A percentile compares a stretch with the other conserved stretches of the same genome.
Conservation (phyloP, 2,113 vertebrate species). For the Tragelaphus scriptus region DNA sequence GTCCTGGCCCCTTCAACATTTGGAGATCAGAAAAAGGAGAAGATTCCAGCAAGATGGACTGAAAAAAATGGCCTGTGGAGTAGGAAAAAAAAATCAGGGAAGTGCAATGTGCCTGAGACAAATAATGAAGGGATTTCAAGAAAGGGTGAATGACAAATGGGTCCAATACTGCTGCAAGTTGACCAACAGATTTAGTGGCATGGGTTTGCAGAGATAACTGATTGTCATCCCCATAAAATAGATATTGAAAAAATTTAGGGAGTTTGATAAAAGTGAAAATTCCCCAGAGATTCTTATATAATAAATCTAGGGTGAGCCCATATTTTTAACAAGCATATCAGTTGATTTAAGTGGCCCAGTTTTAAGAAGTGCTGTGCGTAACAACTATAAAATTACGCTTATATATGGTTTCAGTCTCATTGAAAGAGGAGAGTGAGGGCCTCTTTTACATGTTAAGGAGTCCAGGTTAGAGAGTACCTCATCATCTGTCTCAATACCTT, state of each 20-base stretch:
- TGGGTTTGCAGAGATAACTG: background rate
- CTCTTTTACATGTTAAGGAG: background rate
- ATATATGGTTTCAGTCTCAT: background rate
- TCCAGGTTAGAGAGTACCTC: background rate
- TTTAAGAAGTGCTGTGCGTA: background rate
- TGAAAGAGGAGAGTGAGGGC: background rate
- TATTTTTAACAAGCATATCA: background rate
- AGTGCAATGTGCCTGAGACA: background rate
- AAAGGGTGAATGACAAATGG: background rate
- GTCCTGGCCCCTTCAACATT: background rate
- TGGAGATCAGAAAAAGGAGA: background rate
- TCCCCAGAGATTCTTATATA: background rate
- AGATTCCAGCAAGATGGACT: background rate
- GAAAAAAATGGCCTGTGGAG: background rate
- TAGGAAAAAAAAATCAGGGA: background rate
- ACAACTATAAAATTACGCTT: background rate
- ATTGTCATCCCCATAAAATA: background rate
- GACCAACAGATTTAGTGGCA: background rate
- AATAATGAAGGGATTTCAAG: background rate
- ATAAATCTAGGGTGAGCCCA: background rate
- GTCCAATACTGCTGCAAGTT: background rate
- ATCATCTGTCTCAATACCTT: background rate
- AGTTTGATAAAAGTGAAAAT: background rate
- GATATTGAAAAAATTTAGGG: background rate
- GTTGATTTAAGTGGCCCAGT: background rate